Evolutionary conservation across 2,113 vertebrate species (phyloP).

Genomic region (Perca schrenkii): DNA sequence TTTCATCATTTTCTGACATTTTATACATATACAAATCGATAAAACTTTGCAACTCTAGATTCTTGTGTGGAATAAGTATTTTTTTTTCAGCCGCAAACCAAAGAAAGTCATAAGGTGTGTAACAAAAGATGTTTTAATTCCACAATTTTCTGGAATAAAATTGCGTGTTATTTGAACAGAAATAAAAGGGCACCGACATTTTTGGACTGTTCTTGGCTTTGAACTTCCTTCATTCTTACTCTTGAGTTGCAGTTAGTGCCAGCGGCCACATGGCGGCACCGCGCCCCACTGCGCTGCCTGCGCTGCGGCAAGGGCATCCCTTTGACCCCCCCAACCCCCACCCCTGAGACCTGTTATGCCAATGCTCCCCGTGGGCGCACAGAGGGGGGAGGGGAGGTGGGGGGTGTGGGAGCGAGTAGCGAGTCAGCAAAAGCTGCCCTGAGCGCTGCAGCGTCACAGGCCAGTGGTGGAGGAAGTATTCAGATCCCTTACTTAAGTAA

Average conservation of each 20-base stretch:
- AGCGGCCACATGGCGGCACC: slow-evolving; percentile 66
- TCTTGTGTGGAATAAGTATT: no score
- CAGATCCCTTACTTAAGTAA: no score
- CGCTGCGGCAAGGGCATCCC: slow-evolving; percentile 57
- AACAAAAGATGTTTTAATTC: no score
- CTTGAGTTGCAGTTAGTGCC: neutral
- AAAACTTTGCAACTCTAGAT: no score
- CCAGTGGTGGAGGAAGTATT: neutral
- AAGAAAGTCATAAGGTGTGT: no score
- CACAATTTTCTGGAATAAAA: no score
- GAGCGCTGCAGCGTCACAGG: slow-evolving; percentile 42
- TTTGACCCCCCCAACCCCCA: slow-evolving; percentile 53
- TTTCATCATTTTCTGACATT: no score
- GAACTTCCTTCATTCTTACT: neutral
- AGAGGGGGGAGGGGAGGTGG: neutral
- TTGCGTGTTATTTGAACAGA: no score
- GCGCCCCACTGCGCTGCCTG: slow-evolving; percentile 16
- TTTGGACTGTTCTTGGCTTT: neutral
- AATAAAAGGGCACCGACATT: no score
- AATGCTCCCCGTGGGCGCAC: neutral
- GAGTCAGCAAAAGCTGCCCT: slow-evolving; percentile 70
- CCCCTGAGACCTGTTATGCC: slow-evolving; percentile 17
- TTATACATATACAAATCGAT: no score
- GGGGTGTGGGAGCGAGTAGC: slow-evolving; percentile 1
- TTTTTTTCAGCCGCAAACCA: no score